Base-by-base conservation (phyloP, 2,113 vertebrate species). In the Periophthalmus modestus region DNA sequence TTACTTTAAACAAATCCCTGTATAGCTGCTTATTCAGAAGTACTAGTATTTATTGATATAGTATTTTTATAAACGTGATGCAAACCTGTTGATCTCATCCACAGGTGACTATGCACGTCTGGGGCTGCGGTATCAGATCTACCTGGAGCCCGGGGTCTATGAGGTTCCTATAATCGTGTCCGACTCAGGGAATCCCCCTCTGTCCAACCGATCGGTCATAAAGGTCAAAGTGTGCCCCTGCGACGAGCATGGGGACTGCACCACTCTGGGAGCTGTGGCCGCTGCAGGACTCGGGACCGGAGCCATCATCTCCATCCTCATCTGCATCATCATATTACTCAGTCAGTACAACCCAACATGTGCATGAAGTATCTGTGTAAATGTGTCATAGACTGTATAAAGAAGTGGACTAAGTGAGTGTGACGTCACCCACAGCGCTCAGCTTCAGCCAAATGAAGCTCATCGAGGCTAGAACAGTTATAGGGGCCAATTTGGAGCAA, bases 171-270 rank as follows among this genome's bases (percentile, higher is more conserved):
- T 99, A 78, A 91, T 92, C 0, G 95, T 99, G 82, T 96, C 96
- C 0, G 97, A 99, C 91, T 99, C 97, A 0, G 97, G 97, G 23
- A 99, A 99, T 92, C 97, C 97, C 0, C 96, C 97, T 0, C 69
- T 98, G 89, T 97, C 95, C 86, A 98, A 97, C 90, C 95, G 91
- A 0, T 97, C 97, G 0, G 2, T 96, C 87, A 96, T 99, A 89
- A 97, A 97, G 75, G 95, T 98, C 81, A 99, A 98, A 90, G 97
- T 99, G 90, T 99, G 97, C 80, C 96, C 96, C 0, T 99, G 97
- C 0, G 97, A 98, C 0, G 94, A 96, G 73, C 95, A 97, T 0
- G 96, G 97, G 0, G 97, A 99, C 92, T 99, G 97, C 85, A 98
- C 96, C 69, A 92, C 95, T 0, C 77, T 95, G 0, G 97, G 96